Evolutionary conservation across 1,140 invertebrate genomes (phyloP), one percentile per base, ranked within the genome.

Genomic region (Papilio glaucus): DNA sequence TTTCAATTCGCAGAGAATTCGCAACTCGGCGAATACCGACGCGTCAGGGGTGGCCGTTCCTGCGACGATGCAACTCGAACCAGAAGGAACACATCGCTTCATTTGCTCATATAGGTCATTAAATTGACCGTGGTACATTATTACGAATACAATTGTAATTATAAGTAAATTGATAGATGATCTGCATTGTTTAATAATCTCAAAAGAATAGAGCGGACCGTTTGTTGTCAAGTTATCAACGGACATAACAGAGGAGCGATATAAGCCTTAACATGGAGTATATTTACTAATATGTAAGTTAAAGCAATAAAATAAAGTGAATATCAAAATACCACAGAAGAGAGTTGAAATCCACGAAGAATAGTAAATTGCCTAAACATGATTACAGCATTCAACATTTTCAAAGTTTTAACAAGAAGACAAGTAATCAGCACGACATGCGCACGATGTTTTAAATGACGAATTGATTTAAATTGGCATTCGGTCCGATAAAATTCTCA

Each of bases 1-100:
- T 90, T 90, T 92, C 85, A 89, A 88, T 90, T 84, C 87, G 83
- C 72, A 82, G 76, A 74, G 86, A 90, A 90, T 90, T 88, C 77
- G 83, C 87, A 84, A 90, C 77, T 89, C 82, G 76, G 76, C 85
- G 80, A 79, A 88, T 89, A 87, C 85, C 80, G 68, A 63, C 67
- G 75, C 77, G 77, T 71, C 75, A 77, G 71, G 79, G 76, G 79
- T 80, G 79, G 78, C 72, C 76, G 70, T 26, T 62, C 60, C 72
- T 45, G 39, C 37, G 42, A 65, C 53, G 15, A 65, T 72, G 74
- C 62, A 71, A 41, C 41, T 57, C 9, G 21, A 57, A 57, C 49
- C 49, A 24, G 9, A 57, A 57, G 49, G 21, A 57, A 57, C 49
- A 53, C 21, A 26, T 18, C 5, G 42, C 42, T 45, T 24, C 21